phyloP scores from a whole-genome alignment of 2,797 vertebrate species.

The Mormyrus hasselquistii region DNA sequence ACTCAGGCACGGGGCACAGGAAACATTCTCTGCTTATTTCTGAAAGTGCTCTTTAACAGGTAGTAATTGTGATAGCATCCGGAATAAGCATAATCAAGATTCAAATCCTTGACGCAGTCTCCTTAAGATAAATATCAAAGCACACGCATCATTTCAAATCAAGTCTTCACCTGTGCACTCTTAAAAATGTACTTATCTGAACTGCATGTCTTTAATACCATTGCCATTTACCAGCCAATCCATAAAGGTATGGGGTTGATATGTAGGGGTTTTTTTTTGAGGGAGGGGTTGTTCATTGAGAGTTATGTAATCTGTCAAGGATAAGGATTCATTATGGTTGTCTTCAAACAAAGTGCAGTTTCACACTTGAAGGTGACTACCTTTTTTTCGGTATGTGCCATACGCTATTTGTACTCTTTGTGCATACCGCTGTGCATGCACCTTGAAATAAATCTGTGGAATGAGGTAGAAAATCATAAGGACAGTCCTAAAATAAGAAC shows the following conservation, averaged over 20 bases:
- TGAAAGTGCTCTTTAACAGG: not conserved
- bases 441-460: conserved; percentile 9
- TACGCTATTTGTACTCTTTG: not conserved
- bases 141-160: not conserved
- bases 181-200: not conserved
- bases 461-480: not conserved
- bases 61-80: not conserved
- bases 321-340: not conserved
- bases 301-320: conserved; percentile 1
- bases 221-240: not conserved
- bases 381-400: not conserved
- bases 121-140: not conserved
- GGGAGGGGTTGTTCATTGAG: not conserved
- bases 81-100: not conserved
- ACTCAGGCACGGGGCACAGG: not conserved
- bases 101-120: not conserved
- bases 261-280: not conserved
- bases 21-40: not conserved
- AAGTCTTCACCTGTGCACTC: conserved; percentile 7
- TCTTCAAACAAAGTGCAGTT: not conserved
- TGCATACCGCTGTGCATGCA: too few species aligned
- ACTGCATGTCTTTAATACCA: not conserved
- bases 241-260: not conserved
- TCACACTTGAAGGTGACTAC: conserved; percentile 6
- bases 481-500: not conserved